A percentile compares a stretch with the other conserved stretches of the same genome.
Conservation (phyloP, 2,113 vertebrate genomes). For the Pogonocichla stellata region DNA sequence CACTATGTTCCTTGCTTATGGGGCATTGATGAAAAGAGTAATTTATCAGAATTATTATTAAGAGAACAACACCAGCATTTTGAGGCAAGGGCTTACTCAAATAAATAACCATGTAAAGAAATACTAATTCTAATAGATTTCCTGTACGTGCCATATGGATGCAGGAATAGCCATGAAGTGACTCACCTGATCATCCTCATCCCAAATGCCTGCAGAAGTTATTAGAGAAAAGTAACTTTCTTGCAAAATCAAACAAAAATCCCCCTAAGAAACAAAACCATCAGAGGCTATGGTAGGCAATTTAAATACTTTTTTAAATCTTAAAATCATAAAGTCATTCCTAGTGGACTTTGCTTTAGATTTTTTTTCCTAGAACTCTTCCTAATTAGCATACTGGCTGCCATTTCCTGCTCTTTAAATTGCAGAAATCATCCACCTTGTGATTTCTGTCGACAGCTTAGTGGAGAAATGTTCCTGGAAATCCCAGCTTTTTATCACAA, state of each 20-base stretch:
- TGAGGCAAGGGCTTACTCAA: neutral
- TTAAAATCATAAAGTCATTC: neutral
- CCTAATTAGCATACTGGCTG: neutral
- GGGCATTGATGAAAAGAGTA: neutral
- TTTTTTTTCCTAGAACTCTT: neutral
- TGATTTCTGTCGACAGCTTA: neutral
- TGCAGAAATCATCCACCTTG: neutral
- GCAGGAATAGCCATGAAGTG: neutral
- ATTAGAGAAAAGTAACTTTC: neutral
- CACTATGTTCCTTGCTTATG: neutral
- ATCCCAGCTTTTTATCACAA: neutral
- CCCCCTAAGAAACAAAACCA: neutral
- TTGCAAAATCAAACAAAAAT: neutral
- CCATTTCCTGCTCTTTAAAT: neutral
- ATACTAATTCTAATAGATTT: constrained; percentile 1
- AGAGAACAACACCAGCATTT: neutral
- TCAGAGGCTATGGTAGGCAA: neutral
- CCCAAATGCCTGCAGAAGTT: neutral
- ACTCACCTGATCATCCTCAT: neutral
- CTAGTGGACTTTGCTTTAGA: neutral
- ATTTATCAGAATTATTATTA: constrained; percentile 8
- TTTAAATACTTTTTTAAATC: neutral
- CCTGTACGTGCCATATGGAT: neutral
- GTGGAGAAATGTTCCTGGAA: neutral
- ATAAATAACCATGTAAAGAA: neutral